Conservation (phyloP, 2,797 vertebrate species). For the Gallinago nigripennis region DNA sequence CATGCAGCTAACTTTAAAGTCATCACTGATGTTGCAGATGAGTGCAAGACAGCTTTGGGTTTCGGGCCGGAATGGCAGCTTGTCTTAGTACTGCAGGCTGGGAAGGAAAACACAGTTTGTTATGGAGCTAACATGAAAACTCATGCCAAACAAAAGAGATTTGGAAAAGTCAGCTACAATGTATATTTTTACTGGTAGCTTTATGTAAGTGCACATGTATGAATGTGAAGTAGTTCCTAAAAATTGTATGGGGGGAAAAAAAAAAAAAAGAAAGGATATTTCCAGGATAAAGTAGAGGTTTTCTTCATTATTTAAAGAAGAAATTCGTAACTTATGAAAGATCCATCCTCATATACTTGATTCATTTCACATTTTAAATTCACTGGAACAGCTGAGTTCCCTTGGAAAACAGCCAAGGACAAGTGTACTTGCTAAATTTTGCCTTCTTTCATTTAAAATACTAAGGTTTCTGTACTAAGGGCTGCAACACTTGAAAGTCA, state of each 20-base stretch:
- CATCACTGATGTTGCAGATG: not conserved
- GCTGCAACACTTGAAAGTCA: not conserved
- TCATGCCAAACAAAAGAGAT: not conserved
- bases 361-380: constrained; percentile 20
- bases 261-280: not conserved
- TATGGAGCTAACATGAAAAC: not conserved
- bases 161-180: not conserved
- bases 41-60: not conserved
- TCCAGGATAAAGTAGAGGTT: not conserved
- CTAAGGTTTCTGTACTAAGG: not conserved
- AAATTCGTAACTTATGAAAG: not conserved
- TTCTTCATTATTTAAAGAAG: not conserved
- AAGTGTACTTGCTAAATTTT: not conserved
- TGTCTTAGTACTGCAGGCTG: not conserved
- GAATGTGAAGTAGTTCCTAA: not conserved
- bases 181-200: not conserved
- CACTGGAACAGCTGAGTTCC: not conserved
- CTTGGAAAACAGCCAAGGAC: constrained; percentile 14
- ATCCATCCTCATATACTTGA: not conserved
- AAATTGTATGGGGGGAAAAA: not conserved
- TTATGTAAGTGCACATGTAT: not conserved
- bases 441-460: not conserved
- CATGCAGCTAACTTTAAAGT: not conserved
- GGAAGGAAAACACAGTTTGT: not conserved
- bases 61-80: not conserved